Base-by-base conservation (phyloP, 2,888 invertebrate species). In the Gymnoscelis rufifasciata region DNA sequence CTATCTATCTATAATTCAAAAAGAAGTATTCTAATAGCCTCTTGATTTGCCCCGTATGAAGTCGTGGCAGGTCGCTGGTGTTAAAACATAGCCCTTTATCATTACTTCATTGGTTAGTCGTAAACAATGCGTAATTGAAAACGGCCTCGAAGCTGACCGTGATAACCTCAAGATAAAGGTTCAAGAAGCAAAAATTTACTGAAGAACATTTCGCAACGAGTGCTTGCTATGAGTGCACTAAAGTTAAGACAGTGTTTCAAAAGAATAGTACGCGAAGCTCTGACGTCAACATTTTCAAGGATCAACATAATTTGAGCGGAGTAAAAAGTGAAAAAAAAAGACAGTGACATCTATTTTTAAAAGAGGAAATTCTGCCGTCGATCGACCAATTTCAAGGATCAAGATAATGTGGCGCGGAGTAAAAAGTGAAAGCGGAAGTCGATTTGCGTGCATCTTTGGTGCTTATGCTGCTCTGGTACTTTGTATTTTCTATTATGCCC, bases 381-480 rank as follows among this genome's bases (percentile, higher is more conserved):
- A n/a, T n/a, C n/a, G n/a, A n/a, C n/a, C n/a, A 26, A 30, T 19
- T 14, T 5, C 1, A n/a, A 68, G 59, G 63, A 71, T 74, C 71
- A 71, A 77, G 71, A 73, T 68, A n/a, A 71, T 67, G 51, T 56
- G 47, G 60, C 39, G 52, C 62, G 56, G 42, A 42, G 47, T 66
- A 59, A 50, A 47, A 47, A 27, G 15, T 7, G 35, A 45, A 19
- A 39, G 42, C 26, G 30, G 35, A 1, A 24, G 44, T 15, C 24
- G 28, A 7, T 42, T 36, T 26, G 33, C 38, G 10, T 50, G 33
- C 30, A 26, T 41, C n/a, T n/a, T 45, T 14, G 27, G 45, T 45
- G 45, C 27, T 61, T 62, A 64, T 74, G 66, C 47, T 36, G 39
- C 52, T 70, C 71, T 75, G 59, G 69, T 76, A 67, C 42, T 59